Conservation (phyloP, 2,113 vertebrate species). For the Mobula hypostoma region DNA sequence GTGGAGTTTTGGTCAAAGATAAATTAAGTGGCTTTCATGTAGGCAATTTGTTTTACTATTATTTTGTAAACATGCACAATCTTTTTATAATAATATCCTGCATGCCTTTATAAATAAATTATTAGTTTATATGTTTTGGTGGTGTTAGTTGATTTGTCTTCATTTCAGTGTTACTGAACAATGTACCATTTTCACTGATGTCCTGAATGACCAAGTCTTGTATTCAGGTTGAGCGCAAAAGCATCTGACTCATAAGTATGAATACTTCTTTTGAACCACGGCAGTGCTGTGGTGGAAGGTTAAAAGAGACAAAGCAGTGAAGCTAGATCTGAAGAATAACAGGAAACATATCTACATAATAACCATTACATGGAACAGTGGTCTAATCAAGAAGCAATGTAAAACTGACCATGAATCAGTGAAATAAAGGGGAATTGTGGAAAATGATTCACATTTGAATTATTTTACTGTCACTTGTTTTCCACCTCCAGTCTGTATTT, state of each 20-base stretch:
- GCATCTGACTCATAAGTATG: neutral
- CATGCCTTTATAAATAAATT: neutral
- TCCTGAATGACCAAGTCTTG: neutral
- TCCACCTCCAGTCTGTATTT: neutral
- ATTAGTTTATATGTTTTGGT: neutral
- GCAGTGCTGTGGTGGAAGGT: neutral
- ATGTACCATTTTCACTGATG: neutral
- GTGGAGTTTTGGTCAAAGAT: neutral
- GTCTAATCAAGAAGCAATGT: neutral
- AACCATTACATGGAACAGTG: neutral
- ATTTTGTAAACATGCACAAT: neutral
- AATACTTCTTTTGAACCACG: neutral
- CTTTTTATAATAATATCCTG: neutral
- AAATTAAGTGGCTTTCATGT: neutral
- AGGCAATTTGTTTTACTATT: neutral
- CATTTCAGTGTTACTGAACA: neutral
- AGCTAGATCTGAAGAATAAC: neutral
- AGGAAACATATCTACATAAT: neutral
- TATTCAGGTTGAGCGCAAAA: neutral
- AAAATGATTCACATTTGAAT: slow-evolving; percentile 19
- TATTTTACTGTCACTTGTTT: neutral
- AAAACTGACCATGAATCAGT: neutral
- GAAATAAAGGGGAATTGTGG: neutral
- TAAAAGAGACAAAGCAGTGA: neutral
- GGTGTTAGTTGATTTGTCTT: neutral